phyloP scores from a whole-genome alignment of 2,113 vertebrate species.

The Limanda limanda region DNA sequence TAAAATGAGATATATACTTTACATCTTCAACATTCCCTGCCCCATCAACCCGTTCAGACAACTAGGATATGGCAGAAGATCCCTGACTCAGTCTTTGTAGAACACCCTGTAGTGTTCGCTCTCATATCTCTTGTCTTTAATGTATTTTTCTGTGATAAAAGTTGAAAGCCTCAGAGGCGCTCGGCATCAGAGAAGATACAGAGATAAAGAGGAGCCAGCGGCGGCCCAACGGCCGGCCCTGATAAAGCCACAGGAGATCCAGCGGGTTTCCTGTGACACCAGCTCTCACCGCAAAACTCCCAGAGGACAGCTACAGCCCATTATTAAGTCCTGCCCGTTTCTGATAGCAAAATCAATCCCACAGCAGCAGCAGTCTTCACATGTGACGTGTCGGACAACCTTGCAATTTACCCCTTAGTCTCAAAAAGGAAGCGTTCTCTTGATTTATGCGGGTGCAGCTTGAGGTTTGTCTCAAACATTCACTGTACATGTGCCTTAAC shows the following conservation, averaged over 20 bases:
- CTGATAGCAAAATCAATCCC: constrained; percentile 33
- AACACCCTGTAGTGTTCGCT: constrained; percentile 40
- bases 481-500: background rate
- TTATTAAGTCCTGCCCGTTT: constrained; percentile 38
- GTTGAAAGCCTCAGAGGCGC: constrained; percentile 57
- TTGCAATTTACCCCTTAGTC: background rate
- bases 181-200: constrained; percentile 52
- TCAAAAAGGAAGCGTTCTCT: constrained; percentile 4
- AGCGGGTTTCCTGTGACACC: constrained; percentile 44
- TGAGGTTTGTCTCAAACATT: background rate
- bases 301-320: constrained; percentile 30
- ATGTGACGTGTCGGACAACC: constrained; percentile 1
- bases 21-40: constrained; percentile 16
- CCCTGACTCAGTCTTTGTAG: constrained; percentile 39
- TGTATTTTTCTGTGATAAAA: constrained; percentile 67
- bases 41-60: constrained; percentile 17
- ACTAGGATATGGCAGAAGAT: constrained; percentile 31
- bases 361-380: constrained; percentile 4
- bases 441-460: background rate
- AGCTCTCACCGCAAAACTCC: constrained; percentile 6
- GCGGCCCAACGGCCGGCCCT: constrained; percentile 20
- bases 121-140: constrained; percentile 66
- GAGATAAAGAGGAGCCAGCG: constrained; percentile 55
- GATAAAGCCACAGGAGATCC: constrained; percentile 60
- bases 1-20: background rate